Base-by-base conservation (phyloP, 1,140 invertebrate genomes). In the Micrasema minimum region DNA sequence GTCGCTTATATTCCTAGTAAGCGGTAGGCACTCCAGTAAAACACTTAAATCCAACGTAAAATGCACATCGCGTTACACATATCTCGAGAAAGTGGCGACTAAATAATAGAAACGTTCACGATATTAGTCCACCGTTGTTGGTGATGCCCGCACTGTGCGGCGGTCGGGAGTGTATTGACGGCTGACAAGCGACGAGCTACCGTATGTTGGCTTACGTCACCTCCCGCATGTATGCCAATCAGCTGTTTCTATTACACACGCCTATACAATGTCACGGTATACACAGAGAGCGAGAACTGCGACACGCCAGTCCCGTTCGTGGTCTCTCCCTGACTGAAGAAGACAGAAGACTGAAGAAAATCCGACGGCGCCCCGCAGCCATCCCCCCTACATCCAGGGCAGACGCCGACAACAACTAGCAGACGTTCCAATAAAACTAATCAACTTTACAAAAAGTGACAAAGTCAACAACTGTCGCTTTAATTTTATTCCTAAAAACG, bases 261-360 rank as follows among this genome's bases (percentile, higher is more conserved):
- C 4, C 50, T 41, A 43, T 50, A 45, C 66, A 59, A 41, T 51
- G 50, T 67, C 53, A 48, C 41, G 45, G 66, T 45, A 66, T 16
- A 37, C 16, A 66, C 62, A n/a, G 12, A 23, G 16, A 37, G 64
- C 45, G 46, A 31, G 37, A 46, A 45, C 31, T 31, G 45, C 23
- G 16, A 41, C 57, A 16, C 57, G 31, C 50, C 72, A 14, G 16
- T 50, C 37, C 51, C 0, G 57, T 10, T 48, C 43, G 55, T 51
- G 41, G 72, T 64, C 31, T 65, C 66, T 68, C 72, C 41, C 62
- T 51, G 66, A 69, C 67, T 69, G 67, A 37, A 55, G 31, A n/a
- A n/a, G n/a, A n/a, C n/a, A n/a, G n/a, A n/a, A n/a, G 26, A 31
- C 7, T 2, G 26, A 2, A 7, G 57, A 62, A 64, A 64, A 31